A percentile compares a stretch with the other conserved stretches of the same genome.
phyloP scores from a whole-genome alignment of 1,140 invertebrate genomes.

The Capitella teleta region DNA sequence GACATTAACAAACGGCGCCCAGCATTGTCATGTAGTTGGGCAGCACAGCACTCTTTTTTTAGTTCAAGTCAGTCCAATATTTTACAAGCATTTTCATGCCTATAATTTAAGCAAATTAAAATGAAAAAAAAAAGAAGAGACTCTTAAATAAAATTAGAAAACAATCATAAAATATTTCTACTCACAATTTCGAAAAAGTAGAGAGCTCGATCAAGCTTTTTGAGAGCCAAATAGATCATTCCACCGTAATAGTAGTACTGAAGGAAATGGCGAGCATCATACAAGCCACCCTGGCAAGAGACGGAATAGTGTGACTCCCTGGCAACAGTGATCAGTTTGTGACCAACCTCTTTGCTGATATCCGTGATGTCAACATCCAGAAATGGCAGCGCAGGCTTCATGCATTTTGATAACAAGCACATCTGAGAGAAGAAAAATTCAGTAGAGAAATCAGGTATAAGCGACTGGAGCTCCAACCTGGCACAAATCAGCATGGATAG shows the following conservation, averaged over 20 bases:
- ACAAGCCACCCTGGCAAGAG: conserved; percentile 54
- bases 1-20: no score
- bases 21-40: no score
- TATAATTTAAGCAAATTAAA: no score
- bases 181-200: conserved; percentile 83
- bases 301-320: background rate
- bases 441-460: conserved; percentile 1
- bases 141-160: no score
- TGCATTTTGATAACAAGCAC: conserved; percentile 79
- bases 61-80: no score
- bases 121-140: no score
- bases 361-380: conserved; percentile 82
- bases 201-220: conserved; percentile 81
- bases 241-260: conserved; percentile 95
- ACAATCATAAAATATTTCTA: no score
- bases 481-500: conserved; percentile 84
- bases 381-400: conserved; percentile 80
- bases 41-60: no score
- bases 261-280: conserved; percentile 84
- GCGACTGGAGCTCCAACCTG: conserved; percentile 44
- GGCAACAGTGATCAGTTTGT: conserved; percentile 5
- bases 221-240: conserved; percentile 87
- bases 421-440: conserved; percentile 42
- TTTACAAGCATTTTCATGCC: no score
- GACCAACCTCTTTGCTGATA: conserved; percentile 66